Base-by-base conservation (phyloP, 2,888 invertebrate species). In the Tipula confusa region DNA sequence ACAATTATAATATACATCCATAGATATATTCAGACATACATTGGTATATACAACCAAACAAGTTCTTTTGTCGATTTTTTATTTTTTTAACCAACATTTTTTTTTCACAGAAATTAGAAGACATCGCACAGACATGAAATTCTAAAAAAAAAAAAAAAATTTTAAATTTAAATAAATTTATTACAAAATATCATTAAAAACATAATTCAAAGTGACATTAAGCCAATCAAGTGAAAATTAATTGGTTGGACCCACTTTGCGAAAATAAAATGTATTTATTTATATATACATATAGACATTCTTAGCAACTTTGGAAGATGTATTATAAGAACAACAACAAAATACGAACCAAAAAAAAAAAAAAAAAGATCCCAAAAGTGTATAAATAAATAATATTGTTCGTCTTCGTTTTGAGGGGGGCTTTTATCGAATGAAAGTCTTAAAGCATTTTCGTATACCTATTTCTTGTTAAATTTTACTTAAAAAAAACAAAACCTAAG, bases 181-280 rank as follows among this genome's bases (percentile, higher is more conserved):
- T 33, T 33, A 82, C 13, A 33, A 11, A 15, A 15, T 28, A 36
- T 15, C n/a, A 28, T 33, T 15, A 36, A 38, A 83, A 36, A 9
- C 31, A 38, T 83, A 83, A 83, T 80, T 80, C 18, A 38, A 83
- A 83, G 24, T 83, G 83, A 83, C 83, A 80, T 80, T 80, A 36
- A 79, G 80, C 79, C 83, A 83, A 83, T 83, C 83, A 83, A 83
- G 79, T 83, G 83, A 29, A 83, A 83, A 83, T 83, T 83, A 83
- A 83, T 83, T 83, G 80, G 29, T 80, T 80, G 80, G 29, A 80
- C 80, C 80, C 80, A 80, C 80, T 64, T 64, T 64, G 64, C 64
- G 24, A 64, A 64, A 64, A 24, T 64, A 64, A 64, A 64, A 24
- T 64, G 6, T 64, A 64, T 64, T 64, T 64, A 24, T 64, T 64